phyloP scores from a whole-genome alignment of 2,888 invertebrate species.

The Oeneis ivallda region DNA sequence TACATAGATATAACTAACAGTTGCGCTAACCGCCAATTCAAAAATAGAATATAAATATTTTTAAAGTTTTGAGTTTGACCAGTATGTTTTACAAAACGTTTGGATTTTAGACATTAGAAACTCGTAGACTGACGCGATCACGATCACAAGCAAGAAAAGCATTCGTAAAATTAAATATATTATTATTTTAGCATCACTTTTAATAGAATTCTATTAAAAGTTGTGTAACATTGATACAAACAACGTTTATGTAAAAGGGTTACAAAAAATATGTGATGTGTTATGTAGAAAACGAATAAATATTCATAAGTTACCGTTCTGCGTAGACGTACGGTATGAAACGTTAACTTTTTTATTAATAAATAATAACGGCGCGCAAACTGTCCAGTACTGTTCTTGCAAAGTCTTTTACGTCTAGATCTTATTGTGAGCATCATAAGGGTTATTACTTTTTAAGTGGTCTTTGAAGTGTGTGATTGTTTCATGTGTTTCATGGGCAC shows the following conservation, averaged over 20 bases:
- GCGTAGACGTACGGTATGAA: slow-evolving; percentile 24
- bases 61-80: background rate
- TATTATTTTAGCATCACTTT: background rate
- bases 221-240: slow-evolving; percentile 11
- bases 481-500: slow-evolving; percentile 17
- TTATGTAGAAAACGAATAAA: slow-evolving; percentile 22
- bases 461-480: slow-evolving; percentile 27
- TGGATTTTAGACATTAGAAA: too few species aligned
- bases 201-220: background rate
- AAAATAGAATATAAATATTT: slow-evolving; percentile 1
- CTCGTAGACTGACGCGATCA: too few species aligned
- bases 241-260: slow-evolving; percentile 23
- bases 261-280: slow-evolving; percentile 16
- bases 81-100: too few species aligned
- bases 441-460: slow-evolving; percentile 1
- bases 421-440: slow-evolving; percentile 6
- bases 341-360: slow-evolving; percentile 23
- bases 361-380: slow-evolving; percentile 22
- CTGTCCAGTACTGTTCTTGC: slow-evolving; percentile 2
- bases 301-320: slow-evolving; percentile 28
- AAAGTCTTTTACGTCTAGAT: background rate
- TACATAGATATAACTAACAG: slow-evolving; percentile 19
- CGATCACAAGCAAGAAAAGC: too few species aligned
- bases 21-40: slow-evolving; percentile 16
- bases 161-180: slow-evolving; percentile 1